These are phyloP conservation scores for Hippasteria phrygiana DNA, from an alignment of 53 echinoderm and acorn worm genomes.

Conservation along the genomic window DNA sequence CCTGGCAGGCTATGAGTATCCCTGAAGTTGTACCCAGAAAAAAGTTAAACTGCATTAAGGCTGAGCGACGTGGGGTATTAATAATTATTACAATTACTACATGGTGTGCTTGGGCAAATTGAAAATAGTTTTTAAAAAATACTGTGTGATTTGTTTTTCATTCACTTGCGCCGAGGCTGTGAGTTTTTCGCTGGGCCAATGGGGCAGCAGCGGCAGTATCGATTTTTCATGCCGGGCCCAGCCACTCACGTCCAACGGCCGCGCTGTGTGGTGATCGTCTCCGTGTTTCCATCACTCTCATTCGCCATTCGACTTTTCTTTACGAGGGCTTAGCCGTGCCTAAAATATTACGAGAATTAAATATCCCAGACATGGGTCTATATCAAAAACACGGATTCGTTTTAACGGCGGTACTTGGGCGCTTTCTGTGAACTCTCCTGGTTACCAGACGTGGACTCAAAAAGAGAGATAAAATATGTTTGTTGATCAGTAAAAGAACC, in stretches of 20 bases:
- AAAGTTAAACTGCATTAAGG: too few relatives aligned
- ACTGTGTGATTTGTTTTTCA: too few relatives aligned
- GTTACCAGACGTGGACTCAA: not conserved
- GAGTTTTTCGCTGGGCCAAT: not conserved
- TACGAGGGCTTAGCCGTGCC: constrained; percentile 49
- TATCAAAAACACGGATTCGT: constrained; percentile 16
- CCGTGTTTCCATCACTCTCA: constrained; percentile 16
- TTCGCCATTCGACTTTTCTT: constrained; percentile 25
- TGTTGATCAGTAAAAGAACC: not conserved
- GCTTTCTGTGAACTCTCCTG: not conserved
- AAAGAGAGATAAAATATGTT: not conserved
- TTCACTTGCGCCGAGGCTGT: not conserved
- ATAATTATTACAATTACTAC: too few relatives aligned
- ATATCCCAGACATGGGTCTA: constrained; percentile 19
- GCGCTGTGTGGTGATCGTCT: constrained; percentile 12
- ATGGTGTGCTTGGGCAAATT: not conserved
- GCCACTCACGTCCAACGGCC: not conserved
- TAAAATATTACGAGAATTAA: constrained; percentile 27
- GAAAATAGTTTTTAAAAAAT: not conserved
- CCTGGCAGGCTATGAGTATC: too few relatives aligned
- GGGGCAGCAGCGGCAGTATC: not conserved
- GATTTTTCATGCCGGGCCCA: not conserved
- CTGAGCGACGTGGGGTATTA: too few relatives aligned
- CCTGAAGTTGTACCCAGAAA: too few relatives aligned
- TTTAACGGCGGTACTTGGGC: constrained; percentile 6